Evolutionary conservation across 2,797 vertebrate genomes (phyloP), one percentile per base, ranked within the genome.

Genomic region (Acomys russatus): DNA sequence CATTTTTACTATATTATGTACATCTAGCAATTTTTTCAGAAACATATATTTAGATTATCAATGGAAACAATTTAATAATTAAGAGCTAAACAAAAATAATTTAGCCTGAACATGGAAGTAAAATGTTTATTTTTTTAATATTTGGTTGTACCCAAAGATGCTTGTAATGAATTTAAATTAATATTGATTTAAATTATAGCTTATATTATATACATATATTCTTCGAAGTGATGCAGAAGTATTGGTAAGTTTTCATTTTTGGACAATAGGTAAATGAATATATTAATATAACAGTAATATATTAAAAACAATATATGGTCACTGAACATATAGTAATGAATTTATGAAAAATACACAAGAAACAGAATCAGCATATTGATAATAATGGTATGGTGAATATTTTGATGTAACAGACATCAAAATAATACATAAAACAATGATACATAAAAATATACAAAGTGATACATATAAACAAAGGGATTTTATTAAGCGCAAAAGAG

Each of bases 71-170:
- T 44, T 85, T 49, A 96, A n/a, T 79, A 88, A 61, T 90, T 49
- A 91, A 94, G 35, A 71, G 20, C 80, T 9, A 7, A 84, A 95
- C 44, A 51, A 77, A 73, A 63, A 30, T 90, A 1, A 63, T 54
- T 77, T 20, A 44, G 25, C 51, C 35, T 90, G 9, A 92, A 83
- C 35, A 83, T 83, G 23, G 23, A 94, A 96, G 90, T 2, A 8
- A 71, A 96, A 83, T 15, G 76, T 85, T 79, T 78, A 71, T 23
- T 63, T 97, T 94, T 49, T 56, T 88, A 93, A 51, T 82, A 44
- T 51, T 90, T 61, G 28, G 33, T 74, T 92, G 6, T 2, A 89
- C 1, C 7, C 49, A 80, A 84, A 88, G 74, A 28, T 74, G 0
- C 64, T 28, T 78, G 61, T 61, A 78, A 54, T 18, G 64, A 82